These are phyloP conservation scores for Cryptoprocta ferox DNA, from an alignment of 2,797 vertebrate genomes.

Conservation along the genomic window DNA sequence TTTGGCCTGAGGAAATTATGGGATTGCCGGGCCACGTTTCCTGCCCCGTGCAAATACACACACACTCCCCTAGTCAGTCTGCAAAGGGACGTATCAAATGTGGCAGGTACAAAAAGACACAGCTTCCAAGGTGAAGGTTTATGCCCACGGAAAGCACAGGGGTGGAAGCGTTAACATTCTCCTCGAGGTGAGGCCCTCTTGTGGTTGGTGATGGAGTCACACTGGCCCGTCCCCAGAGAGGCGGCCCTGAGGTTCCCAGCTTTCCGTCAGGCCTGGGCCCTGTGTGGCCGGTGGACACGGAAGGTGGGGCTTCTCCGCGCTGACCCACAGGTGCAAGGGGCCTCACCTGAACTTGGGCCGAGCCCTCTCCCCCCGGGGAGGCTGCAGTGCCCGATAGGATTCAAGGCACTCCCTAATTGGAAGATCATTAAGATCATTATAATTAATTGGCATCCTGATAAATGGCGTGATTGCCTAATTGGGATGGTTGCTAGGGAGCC, in stretches of 20 bases:
- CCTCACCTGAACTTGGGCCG: not conserved
- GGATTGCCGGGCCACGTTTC: not conserved
- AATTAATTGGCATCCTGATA: slow-evolving; percentile 83
- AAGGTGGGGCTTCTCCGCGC: not conserved
- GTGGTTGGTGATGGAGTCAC: not conserved
- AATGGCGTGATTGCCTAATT: slow-evolving; percentile 83
- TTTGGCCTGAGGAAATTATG: not conserved
- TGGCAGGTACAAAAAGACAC: too few species aligned
- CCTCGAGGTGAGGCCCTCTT: not conserved
- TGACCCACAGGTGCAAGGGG: not conserved
- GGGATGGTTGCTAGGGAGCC: slow-evolving; percentile 84
- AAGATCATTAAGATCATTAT: slow-evolving; percentile 82
- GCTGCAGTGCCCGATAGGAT: slow-evolving; percentile 37
- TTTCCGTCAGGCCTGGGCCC: not conserved
- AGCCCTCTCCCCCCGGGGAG: not conserved
- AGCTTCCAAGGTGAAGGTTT: not conserved
- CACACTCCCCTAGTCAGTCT: not conserved
- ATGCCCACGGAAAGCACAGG: not conserved
- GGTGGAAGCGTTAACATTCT: not conserved
- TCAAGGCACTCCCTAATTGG: slow-evolving; percentile 75
- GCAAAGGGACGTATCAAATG: not conserved
- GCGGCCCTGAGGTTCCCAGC: not conserved
- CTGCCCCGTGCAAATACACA: too few species aligned
- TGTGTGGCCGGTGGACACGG: not conserved
- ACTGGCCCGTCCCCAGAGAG: not conserved